Percentiles rank a stretch among this genome's conserved stretches.
Evolutionary conservation across 2,797 vertebrate species (phyloP).

Genomic region (Apogon hyalosoma): DNA sequence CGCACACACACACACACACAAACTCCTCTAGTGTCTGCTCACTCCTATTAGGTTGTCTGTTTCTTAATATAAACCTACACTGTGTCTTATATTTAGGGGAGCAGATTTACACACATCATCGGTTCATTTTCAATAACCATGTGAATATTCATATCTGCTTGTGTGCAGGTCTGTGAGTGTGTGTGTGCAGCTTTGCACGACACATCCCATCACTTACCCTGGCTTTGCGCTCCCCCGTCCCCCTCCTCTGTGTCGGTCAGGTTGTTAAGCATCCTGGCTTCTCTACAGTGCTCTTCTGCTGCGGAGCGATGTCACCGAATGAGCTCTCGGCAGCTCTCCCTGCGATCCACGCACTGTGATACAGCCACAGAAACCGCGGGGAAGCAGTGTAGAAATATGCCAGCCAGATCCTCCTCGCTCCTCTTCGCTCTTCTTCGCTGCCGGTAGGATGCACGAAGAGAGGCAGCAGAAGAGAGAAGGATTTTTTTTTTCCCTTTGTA

Average conservation of each 20-base stretch:
- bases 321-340: constrained; percentile 73
- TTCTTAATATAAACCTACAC: constrained; percentile 11
- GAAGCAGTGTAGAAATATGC: constrained; percentile 70
- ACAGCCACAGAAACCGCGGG: constrained; percentile 66
- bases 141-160: constrained; percentile 38
- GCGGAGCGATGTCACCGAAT: constrained; percentile 73
- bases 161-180: constrained; percentile 32
- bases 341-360: constrained; percentile 69
- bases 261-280: constrained; percentile 95
- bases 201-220: constrained; percentile 91
- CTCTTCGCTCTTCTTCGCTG: constrained; percentile 64
- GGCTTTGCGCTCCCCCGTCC: constrained; percentile 92
- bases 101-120: constrained; percentile 32
- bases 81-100: constrained; percentile 27
- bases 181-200: constrained; percentile 18
- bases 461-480: constrained; percentile 72
- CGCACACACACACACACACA: constrained; percentile 32
- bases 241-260: constrained; percentile 97
- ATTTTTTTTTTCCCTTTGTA: constrained; percentile 68
- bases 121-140: constrained; percentile 43
- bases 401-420: constrained; percentile 72
- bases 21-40: constrained; percentile 18
- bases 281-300: constrained; percentile 55
- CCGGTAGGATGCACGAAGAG: constrained; percentile 74
- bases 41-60: constrained; percentile 38